Conservation (phyloP, 2,888 invertebrate genomes). For the Amphipyra tragopoginis region DNA sequence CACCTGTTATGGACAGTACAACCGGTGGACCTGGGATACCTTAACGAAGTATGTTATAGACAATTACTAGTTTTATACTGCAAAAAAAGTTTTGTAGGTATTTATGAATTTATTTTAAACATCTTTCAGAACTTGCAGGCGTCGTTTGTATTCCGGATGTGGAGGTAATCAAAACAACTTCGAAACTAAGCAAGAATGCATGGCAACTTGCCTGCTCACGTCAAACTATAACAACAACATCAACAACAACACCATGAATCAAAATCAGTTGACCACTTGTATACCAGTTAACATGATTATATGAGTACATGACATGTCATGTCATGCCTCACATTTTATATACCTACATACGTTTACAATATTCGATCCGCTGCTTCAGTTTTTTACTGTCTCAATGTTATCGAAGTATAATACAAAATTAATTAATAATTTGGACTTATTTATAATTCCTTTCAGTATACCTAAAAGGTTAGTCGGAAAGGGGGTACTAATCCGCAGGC, state of each 20-base stretch:
- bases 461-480: no score
- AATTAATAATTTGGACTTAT: no score
- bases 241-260: constrained; percentile 66
- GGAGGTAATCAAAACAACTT: constrained; percentile 85
- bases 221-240: constrained; percentile 65
- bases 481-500: no score
- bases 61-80: background rate
- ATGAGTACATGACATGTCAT: no score
- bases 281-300: constrained; percentile 61
- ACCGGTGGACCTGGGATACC: constrained; percentile 77
- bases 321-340: no score
- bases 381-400: no score
- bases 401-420: no score
- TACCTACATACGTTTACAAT: no score
- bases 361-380: no score
- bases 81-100: background rate
- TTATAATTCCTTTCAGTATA: no score
- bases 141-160: constrained; percentile 79
- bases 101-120: background rate
- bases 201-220: constrained; percentile 64
- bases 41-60: constrained; percentile 67
- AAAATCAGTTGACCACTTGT: constrained; percentile 58
- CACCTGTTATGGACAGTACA: constrained; percentile 77
- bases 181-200: constrained; percentile 70
- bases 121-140: constrained; percentile 71